Percentiles rank a stretch among this genome's conserved stretches.
Conservation (phyloP, 2,113 vertebrate species). For the Ciconia maguari region DNA sequence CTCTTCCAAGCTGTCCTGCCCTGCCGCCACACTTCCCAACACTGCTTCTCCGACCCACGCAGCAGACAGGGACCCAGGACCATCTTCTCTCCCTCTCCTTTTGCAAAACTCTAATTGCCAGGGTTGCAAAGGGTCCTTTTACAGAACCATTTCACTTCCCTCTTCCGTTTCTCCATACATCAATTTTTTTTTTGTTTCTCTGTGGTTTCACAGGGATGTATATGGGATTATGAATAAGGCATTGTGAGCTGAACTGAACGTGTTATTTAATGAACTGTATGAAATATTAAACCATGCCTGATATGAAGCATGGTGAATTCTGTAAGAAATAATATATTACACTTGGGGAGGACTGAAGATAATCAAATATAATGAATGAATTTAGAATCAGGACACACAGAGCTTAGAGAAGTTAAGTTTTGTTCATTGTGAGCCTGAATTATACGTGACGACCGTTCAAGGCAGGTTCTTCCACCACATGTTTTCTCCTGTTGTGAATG, state of each 20-base stretch:
- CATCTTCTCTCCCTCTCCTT: not conserved
- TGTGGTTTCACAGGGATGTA: not conserved
- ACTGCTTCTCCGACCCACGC: fast-evolving
- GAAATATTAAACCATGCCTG: conserved; percentile 60
- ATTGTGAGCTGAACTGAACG: conserved; percentile 17
- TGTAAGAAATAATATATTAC: conserved; percentile 47
- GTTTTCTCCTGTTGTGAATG: conserved; percentile 57
- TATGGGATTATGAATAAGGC: conserved; percentile 26
- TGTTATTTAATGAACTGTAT: conserved; percentile 61
- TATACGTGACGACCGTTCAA: not conserved
- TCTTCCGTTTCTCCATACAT: not conserved
- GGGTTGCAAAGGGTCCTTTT: not conserved
- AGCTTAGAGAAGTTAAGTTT: conserved; percentile 12
- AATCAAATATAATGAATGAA: conserved; percentile 56
- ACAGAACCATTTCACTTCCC: not conserved
- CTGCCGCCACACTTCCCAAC: fast-evolving
- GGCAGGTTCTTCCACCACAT: not conserved
- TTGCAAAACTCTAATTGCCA: not conserved
- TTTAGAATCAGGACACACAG: conserved; percentile 9
- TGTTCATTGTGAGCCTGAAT: conserved; percentile 8
- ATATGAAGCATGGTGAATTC: conserved; percentile 6
- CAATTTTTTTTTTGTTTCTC: not conserved
- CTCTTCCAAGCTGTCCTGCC: not conserved
- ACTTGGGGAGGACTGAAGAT: conserved; percentile 29
- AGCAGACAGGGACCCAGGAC: not conserved